Conservation (phyloP, 2,113 vertebrate species). For the Rissa tridactyla region DNA sequence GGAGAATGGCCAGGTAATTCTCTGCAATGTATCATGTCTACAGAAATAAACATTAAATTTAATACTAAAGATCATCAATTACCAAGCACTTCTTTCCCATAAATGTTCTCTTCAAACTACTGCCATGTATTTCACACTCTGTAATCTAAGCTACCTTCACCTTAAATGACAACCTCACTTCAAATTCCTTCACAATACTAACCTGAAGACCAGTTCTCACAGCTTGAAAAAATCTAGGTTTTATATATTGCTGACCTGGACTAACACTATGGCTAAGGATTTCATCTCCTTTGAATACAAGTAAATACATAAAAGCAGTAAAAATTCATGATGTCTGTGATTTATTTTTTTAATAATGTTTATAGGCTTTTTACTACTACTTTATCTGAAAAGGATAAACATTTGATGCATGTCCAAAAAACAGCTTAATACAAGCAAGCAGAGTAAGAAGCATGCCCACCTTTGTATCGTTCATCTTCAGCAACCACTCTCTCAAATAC, state of each 20-base stretch:
- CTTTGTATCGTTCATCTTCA: constrained; percentile 92
- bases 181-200: not conserved
- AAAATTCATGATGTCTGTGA: not conserved
- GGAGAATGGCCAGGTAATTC: not conserved
- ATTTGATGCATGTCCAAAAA: not conserved
- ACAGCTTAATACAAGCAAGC: not conserved
- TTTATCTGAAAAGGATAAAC: not conserved
- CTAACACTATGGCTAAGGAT: not conserved
- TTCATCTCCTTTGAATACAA: not conserved
- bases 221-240: not conserved
- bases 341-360: not conserved
- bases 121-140: not conserved
- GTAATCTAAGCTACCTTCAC: not conserved
- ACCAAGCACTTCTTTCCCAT: not conserved
- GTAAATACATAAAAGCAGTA: not conserved
- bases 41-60: not conserved
- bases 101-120: not conserved
- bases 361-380: not conserved
- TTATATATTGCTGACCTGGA: not conserved
- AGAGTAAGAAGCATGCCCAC: constrained; percentile 65
- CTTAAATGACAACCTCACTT: not conserved
- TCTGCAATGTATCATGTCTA: not conserved
- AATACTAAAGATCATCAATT: not conserved
- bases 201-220: not conserved
- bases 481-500: constrained; percentile 99